These are phyloP conservation scores for Columba guinea DNA, from an alignment of 2,797 vertebrate genomes.

Conservation along the genomic window DNA sequence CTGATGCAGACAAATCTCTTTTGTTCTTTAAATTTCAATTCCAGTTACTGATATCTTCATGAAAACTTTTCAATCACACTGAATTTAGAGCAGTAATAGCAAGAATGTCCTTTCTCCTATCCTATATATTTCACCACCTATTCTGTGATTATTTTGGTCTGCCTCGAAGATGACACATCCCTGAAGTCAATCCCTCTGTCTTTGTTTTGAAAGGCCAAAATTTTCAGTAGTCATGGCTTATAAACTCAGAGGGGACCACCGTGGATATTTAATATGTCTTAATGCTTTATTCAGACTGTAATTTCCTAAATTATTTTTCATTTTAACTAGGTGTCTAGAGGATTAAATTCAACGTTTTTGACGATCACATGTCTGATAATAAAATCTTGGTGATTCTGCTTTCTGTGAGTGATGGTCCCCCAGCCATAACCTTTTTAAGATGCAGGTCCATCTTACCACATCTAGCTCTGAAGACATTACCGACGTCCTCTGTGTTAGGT, in stretches of 20 bases:
- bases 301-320: not conserved
- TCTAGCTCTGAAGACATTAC: not conserved
- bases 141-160: not conserved
- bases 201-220: not conserved
- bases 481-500: not conserved
- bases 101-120: not conserved
- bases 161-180: not conserved
- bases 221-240: not conserved
- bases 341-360: not conserved
- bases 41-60: slow-evolving; percentile 32
- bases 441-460: not conserved
- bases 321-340: not conserved
- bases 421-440: not conserved
- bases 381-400: not conserved
- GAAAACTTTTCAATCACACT: slow-evolving; percentile 50
- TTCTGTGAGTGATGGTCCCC: not conserved
- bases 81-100: slow-evolving; percentile 8
- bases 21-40: slow-evolving; percentile 52
- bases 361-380: not conserved
- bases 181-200: not conserved
- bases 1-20: slow-evolving; percentile 19
- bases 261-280: not conserved
- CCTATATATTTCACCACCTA: not conserved
- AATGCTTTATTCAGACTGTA: not conserved
- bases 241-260: not conserved